A percentile compares a stretch with the other conserved stretches of the same genome.
Evolutionary conservation across 2,888 invertebrate species (phyloP).

Genomic region (Lasioglossum oenotherae): DNA sequence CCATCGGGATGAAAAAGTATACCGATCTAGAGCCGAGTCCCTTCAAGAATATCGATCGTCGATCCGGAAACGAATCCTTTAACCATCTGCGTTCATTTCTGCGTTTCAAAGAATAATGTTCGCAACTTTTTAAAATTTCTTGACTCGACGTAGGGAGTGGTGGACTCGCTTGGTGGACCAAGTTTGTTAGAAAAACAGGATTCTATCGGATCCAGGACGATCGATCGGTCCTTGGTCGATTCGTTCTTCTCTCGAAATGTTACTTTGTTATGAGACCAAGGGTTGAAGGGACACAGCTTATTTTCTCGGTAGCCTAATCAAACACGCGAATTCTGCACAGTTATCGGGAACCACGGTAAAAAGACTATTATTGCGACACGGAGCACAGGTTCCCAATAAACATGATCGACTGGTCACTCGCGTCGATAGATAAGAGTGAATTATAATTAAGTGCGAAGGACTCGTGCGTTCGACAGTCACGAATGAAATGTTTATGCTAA

Average conservation of each 20-base stretch:
- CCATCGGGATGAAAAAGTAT: slow-evolving; percentile 13
- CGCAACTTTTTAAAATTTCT: background rate
- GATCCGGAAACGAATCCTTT: background rate
- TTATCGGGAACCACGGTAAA: background rate
- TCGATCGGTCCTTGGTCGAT: background rate
- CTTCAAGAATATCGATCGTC: background rate
- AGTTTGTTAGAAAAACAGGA: background rate
- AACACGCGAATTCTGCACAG: background rate
- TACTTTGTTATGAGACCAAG: background rate
- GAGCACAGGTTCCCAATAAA: background rate
- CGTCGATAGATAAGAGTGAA: background rate
- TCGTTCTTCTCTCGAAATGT: background rate
- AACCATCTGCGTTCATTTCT: background rate
- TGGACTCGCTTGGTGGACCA: background rate
- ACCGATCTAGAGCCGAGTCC: background rate
- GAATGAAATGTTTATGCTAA: background rate
- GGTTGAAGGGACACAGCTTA: background rate
- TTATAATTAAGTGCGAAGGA: background rate
- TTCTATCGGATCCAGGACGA: background rate
- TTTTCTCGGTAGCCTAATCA: background rate
- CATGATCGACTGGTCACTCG: background rate
- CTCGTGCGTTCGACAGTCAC: background rate
- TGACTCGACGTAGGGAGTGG: slow-evolving; percentile 29
- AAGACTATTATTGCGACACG: slow-evolving; percentile 10
- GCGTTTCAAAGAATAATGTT: background rate